These are phyloP conservation scores for Drosophila dives DNA, from an alignment of 2,888 invertebrate species.

Conservation along the genomic window DNA sequence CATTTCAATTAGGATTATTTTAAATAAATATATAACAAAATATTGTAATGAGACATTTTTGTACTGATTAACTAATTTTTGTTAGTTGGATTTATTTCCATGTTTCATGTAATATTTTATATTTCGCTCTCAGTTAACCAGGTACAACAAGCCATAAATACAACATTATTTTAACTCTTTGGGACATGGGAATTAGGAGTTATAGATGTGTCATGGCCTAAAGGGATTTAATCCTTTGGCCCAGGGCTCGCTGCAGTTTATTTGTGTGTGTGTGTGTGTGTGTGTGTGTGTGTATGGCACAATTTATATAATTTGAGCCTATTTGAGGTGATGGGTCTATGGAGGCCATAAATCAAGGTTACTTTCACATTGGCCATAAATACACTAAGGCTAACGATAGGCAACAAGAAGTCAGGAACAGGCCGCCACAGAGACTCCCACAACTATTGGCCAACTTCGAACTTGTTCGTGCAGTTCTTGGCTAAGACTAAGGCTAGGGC, in stretches of 20 bases:
- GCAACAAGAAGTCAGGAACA: conserved; percentile 13
- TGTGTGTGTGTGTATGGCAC: conserved; percentile 41
- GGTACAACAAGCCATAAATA: background rate
- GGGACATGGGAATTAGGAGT: conserved; percentile 33
- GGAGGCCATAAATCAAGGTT: conserved; percentile 68
- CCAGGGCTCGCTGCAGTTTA: conserved; percentile 20
- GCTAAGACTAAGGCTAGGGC: conserved; percentile 22
- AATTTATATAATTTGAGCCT: conserved; percentile 75
- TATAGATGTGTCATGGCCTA: conserved; percentile 31
- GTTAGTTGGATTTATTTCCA: background rate
- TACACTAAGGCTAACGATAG: conserved; percentile 37
- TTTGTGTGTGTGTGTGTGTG: conserved; percentile 1
- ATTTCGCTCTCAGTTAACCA: conserved; percentile 30
- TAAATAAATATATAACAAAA: no score
- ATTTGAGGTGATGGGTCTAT: conserved; percentile 56
- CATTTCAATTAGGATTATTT: background rate
- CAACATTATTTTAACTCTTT: background rate
- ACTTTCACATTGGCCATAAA: conserved; percentile 59
- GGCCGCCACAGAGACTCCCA: conserved; percentile 31
- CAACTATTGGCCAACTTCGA: conserved; percentile 61
- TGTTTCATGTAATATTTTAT: background rate
- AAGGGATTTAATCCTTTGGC: conserved; percentile 41
- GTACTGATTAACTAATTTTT: background rate
- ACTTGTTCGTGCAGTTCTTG: conserved; percentile 65
- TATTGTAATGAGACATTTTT: background rate